Evolutionary conservation across 1,140 invertebrate genomes (phyloP), one percentile per base, ranked within the genome.

Genomic region (Uloborus diversus): DNA sequence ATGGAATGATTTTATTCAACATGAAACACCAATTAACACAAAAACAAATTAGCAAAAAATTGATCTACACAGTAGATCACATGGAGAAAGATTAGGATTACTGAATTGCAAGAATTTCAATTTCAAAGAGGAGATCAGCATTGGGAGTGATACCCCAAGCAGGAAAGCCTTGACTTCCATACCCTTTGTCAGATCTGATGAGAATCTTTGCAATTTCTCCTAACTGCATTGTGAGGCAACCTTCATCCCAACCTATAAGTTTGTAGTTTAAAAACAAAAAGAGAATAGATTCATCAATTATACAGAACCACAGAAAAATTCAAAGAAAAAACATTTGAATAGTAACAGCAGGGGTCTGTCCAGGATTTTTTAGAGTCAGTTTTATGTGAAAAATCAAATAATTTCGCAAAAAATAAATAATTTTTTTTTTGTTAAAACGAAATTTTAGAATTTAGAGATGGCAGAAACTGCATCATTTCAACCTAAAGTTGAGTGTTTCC

Each of bases 211-310:
- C 51, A 32, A 68, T 33, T 49, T 79, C 76, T 30, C 76, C 76
- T 17, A 28, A 13, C 9, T 59, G 35, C 76, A 79, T 79, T 4
- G 76, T 79, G 2, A 79, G 37, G 23, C 76, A 79, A 13, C 17
- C 76, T 69, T 79, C 76, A 79, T 79, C 76, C 76, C 76, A 79
- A 9, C 76, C 76, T 79, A n/a, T 11, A 42, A 65, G 27, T 53
- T 53, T 53, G 9, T 53, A 14, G n/a, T 4, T 53, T 11, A 14
- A 53, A 53, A 53, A 53, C 4, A 14, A 53, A 53, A 7, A 14
- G 51, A 53, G n/a, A n/a, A n/a, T n/a, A n/a, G n/a, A n/a, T n/a
- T n/a, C n/a, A n/a, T n/a, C n/a, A n/a, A n/a, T n/a, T n/a, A n/a
- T n/a, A n/a, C n/a, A n/a, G n/a, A n/a, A n/a, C n/a, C n/a, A n/a